phyloP scores from a whole-genome alignment of 2,113 vertebrate species.

The Oryctolagus cuniculus region mOryCun1.1 NC_091436.1:7332501-7333000 shows the following conservation, averaged over 20 bases:
- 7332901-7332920: neutral
- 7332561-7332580: neutral
- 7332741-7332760: constrained; percentile 44
- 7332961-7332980: neutral
- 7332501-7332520: constrained; percentile 38
- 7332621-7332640: neutral
- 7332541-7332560: constrained; percentile 1
- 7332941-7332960: constrained; percentile 39
- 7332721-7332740: rapidly evolving
- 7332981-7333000: neutral
- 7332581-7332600: neutral
- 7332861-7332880: neutral
- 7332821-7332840: too few relatives aligned
- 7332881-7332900: neutral
- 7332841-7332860: constrained; percentile 30
- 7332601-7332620: neutral
- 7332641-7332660: neutral
- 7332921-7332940: rapidly evolving
- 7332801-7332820: neutral
- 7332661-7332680: neutral
- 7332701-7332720: neutral
- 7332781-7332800: constrained; percentile 42
- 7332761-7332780: neutral
- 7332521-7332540: neutral
- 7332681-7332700: neutral